phyloP scores from a whole-genome alignment of 2,113 vertebrate genomes.

The Haemorhous mexicanus region DNA sequence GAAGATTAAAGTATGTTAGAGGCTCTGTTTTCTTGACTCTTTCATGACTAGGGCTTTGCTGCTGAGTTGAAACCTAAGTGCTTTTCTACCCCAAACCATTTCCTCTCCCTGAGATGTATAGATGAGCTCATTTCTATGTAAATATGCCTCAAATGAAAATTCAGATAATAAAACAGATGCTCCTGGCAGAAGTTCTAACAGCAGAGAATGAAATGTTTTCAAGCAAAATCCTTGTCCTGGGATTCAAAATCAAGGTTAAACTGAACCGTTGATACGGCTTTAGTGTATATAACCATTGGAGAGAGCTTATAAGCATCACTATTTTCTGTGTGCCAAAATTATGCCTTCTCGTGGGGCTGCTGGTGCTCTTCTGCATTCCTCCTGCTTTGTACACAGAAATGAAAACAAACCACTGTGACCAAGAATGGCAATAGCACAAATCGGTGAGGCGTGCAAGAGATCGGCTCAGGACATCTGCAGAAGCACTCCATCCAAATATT shows the following conservation, averaged over 20 bases:
- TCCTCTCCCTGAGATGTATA: neutral
- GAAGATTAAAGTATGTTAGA: neutral
- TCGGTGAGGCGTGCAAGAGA: neutral
- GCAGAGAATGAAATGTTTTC: neutral
- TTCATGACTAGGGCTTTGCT: neutral
- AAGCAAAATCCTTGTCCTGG: neutral
- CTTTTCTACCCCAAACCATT: neutral
- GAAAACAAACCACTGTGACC: slow-evolving; percentile 45
- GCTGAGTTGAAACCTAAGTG: neutral
- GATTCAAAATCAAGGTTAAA: neutral
- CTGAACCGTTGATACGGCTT: neutral
- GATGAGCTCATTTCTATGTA: neutral
- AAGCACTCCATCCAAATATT: slow-evolving; percentile 13
- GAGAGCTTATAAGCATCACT: neutral
- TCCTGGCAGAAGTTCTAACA: neutral
- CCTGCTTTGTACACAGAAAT: slow-evolving; percentile 18
- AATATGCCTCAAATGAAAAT: neutral
- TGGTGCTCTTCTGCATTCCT: slow-evolving; percentile 28
- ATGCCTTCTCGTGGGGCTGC: neutral
- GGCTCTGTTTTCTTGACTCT: neutral
- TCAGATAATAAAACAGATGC: neutral
- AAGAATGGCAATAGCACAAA: slow-evolving; percentile 49
- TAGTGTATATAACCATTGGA: neutral
- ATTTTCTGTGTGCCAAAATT: neutral
- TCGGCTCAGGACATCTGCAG: neutral